Evolutionary conservation across 2,888 invertebrate species (phyloP), one percentile per base, ranked within the genome.

Genomic region (Protonemura montana): DNA sequence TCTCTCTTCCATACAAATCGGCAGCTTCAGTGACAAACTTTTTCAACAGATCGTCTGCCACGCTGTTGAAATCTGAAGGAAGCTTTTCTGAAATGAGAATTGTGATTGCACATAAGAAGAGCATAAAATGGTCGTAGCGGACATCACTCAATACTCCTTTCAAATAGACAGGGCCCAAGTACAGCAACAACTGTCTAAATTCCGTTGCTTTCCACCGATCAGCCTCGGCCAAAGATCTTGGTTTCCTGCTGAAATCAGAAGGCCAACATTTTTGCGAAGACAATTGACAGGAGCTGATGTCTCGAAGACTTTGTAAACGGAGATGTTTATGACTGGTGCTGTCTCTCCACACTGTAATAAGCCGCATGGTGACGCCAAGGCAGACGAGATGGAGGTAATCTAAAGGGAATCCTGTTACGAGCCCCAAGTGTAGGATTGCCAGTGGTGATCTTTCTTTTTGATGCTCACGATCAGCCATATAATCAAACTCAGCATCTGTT

Each of bases 201-300:
- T 90, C 90, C 6, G 89, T 89, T n/a, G 89, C 89, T 86, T 90
- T 90, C 89, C 89, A 90, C 29, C 88, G 87, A 7, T 89, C 88
- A n/a, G 89, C 81, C 59, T 89, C 88, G 87, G 21, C 84, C 10
- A 90, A 85, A 7, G 88, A 82, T 84, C 90, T 87, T 2, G 89
- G 89, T 87, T 89, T 89, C 76, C 90, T 85, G 10, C 86, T 87
- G 88, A 90, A 90, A 86, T 90, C 89, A 76, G 25, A 81, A 26
- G 82, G 82, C 82, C 82, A 59, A 10, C 59, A 59, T 59, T 59
- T 59, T 13, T 59, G 59, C 21, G 59, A 59, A 6, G 59, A 10
- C 59, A 59, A 59, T 21, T 16, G 59, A 59, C 59, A 21, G 2
- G 59, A 59, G 59, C 59, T 59, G 21, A 59, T 13, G 13, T 59